Conservation (phyloP, 2,113 vertebrate species). For the Rhizomys pruinosus region DNA sequence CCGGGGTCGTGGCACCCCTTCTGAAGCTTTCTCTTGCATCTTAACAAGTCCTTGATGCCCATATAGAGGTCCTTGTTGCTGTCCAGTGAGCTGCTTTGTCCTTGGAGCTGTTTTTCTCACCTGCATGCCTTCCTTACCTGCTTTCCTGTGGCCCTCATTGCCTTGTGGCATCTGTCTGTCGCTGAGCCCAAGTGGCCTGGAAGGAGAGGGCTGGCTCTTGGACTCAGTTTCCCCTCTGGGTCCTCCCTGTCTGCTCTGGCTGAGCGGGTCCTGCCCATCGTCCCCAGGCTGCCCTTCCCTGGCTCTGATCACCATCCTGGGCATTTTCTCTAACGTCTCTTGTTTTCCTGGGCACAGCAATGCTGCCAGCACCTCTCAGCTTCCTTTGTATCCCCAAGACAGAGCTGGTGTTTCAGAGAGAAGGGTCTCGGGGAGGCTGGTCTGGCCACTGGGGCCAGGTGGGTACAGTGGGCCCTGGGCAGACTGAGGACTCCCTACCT, state of each 20-base stretch:
- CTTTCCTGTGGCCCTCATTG: not conserved
- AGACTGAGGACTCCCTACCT: too few relatives aligned
- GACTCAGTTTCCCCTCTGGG: not conserved
- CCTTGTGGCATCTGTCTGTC: not conserved
- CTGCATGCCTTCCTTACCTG: not conserved
- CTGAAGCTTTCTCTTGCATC: conserved; percentile 93
- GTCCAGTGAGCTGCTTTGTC: conserved; percentile 98
- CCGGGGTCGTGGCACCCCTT: conserved; percentile 90
- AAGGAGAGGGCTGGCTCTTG: not conserved
- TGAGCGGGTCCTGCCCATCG: not conserved
- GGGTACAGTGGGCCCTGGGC: conserved; percentile 52
- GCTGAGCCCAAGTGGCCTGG: not conserved
- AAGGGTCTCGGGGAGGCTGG: not conserved
- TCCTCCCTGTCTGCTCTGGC: not conserved
- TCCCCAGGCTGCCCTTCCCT: not conserved
- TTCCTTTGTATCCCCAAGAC: conserved; percentile 84
- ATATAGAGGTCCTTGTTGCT: conserved; percentile 96
- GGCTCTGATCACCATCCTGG: conserved; percentile 33
- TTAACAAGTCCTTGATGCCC: conserved; percentile 94
- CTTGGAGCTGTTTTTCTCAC: conserved; percentile 79
- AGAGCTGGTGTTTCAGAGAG: conserved; percentile 76
- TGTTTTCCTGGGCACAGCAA: not conserved
- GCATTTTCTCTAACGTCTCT: conserved; percentile 60
- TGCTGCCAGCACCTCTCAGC: conserved; percentile 74
- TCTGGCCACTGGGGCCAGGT: conserved; percentile 27